Percentiles rank a stretch among this genome's conserved stretches.
Evolutionary conservation across 1,140 invertebrate genomes (phyloP).

Genomic region (Temnothorax nylanderi): DNA sequence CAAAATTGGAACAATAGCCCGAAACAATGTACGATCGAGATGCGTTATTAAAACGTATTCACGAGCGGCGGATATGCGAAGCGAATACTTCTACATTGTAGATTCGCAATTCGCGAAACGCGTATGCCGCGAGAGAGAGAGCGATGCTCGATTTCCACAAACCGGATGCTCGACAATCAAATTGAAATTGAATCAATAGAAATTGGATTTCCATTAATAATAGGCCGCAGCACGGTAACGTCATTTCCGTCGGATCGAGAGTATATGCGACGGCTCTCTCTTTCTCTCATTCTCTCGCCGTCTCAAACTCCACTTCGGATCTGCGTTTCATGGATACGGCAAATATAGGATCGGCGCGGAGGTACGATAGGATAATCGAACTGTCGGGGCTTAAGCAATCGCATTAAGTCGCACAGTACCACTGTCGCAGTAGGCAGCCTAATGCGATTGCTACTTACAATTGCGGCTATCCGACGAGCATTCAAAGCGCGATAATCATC

Average conservation of each 20-base stretch:
- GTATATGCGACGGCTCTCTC: background rate
- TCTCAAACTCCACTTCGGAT: slow-evolving; percentile 11
- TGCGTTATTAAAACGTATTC: slow-evolving; percentile 48
- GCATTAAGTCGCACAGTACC: slow-evolving; percentile 50
- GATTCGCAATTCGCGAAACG: background rate
- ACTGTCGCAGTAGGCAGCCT: slow-evolving; percentile 4
- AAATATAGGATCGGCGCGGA: slow-evolving; percentile 26
- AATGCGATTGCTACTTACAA: slow-evolving; percentile 63
- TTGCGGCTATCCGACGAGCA: background rate
- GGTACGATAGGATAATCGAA: slow-evolving; percentile 63
- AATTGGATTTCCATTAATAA: slow-evolving; percentile 74
- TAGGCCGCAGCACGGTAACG: slow-evolving; percentile 62
- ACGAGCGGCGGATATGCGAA: background rate
- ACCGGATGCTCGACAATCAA: slow-evolving; percentile 68
- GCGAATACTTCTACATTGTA: slow-evolving; percentile 26
- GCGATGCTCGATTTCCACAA: slow-evolving; percentile 20
- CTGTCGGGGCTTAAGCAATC: slow-evolving; percentile 59
- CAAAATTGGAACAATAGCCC: background rate
- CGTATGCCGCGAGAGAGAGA: background rate
- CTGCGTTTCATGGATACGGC: slow-evolving; percentile 43
- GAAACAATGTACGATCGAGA: background rate
- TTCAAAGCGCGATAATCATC: slow-evolving; percentile 12
- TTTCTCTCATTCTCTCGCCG: background rate
- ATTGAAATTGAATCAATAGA: slow-evolving; percentile 72
- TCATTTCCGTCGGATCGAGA: slow-evolving; percentile 55